phyloP scores from a whole-genome alignment of 2,113 vertebrate genomes.

The Merops nubicus region DNA sequence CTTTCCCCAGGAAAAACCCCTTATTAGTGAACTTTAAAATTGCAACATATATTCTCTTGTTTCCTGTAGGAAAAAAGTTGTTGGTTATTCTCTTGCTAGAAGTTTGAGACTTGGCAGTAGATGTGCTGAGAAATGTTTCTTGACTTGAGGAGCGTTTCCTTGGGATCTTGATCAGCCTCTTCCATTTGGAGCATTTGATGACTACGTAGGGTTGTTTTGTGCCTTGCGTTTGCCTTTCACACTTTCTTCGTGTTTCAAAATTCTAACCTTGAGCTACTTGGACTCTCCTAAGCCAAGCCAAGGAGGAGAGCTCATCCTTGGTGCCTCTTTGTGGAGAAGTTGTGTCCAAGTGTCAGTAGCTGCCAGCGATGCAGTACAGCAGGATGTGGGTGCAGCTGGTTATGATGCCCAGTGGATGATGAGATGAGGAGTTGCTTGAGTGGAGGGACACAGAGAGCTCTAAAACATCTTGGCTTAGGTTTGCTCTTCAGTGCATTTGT shows the following conservation, averaged over 20 bases:
- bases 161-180: not conserved
- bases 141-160: not conserved
- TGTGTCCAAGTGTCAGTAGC: not conserved
- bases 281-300: not conserved
- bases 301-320: not conserved
- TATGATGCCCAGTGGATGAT: no score
- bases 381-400: no score
- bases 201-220: not conserved
- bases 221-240: not conserved
- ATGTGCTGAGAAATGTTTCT: not conserved
- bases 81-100: not conserved
- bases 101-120: not conserved
- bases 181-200: not conserved
- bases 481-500: no score
- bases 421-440: no score
- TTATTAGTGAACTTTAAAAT: not conserved
- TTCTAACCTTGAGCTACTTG: not conserved
- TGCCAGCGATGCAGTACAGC: not conserved
- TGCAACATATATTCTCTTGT: not conserved
- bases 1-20: not conserved
- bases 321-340: not conserved
- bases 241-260: rapidly evolving
- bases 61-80: not conserved
- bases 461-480: no score
- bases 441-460: no score